Base-by-base conservation (phyloP, 2,888 invertebrate species). In the Argyra leucocephala region DNA sequence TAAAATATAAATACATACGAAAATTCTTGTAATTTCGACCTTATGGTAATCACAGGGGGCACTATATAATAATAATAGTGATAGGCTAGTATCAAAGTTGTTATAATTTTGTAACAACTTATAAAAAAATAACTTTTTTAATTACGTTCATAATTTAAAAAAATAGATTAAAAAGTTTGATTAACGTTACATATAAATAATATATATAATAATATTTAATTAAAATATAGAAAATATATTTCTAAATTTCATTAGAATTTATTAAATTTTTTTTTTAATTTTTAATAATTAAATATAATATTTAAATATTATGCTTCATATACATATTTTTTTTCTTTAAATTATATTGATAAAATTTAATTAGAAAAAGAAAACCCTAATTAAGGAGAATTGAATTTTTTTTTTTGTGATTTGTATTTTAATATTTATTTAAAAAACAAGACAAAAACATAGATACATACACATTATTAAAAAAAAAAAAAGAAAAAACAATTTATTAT, bases 381-480 rank as follows among this genome's bases (percentile, higher is more conserved):
- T 18, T 48, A 48, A 48, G 48, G 15, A 10, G 31, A 31, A 31
- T 31, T n/a, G n/a, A 31, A 48, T 48, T 48, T 48, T 37, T 37
- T 48, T 48, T 48, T 31, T 31, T 31, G 7, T 31, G 18, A 48
- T 48, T 48, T 48, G 48, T 48, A 48, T 48, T 48, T 48, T 48
- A 48, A 48, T 48, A 48, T 48, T 48, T 48, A 48, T 48, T 48
- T 18, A 48, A 48, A 48, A 48, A 48, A 15, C 18, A 48, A 48
- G 48, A 48, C 48, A 48, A 48, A 48, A 15, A 48, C 48, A 48
- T 48, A n/a, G n/a, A n/a, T n/a, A n/a, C n/a, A n/a, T n/a, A n/a
- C n/a, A 48, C 48, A 48, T 48, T 18, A 48, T 15, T 48, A 48
- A 48, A 48, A 12, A 31, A 31, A 15, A 48, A 48, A 12, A 48